Conservation (phyloP, 2,113 vertebrate species). For the Hylia prasina region DNA sequence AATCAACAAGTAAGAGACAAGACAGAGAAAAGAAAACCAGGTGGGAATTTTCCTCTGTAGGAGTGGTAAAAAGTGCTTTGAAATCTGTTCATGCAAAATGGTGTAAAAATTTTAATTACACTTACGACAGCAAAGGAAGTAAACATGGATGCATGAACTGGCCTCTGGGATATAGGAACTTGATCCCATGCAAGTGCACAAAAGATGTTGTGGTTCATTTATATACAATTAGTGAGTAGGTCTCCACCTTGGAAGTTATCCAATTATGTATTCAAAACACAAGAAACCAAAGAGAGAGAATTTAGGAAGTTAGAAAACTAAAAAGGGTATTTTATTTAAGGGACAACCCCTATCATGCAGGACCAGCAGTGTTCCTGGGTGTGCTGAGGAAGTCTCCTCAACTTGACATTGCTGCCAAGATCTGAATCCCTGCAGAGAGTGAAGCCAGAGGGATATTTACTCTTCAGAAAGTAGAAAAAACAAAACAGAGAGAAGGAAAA, state of each 20-base stretch:
- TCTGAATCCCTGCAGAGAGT: background rate
- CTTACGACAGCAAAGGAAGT: background rate
- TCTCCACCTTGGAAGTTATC: background rate
- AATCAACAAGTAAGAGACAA: background rate
- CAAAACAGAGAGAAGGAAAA: background rate
- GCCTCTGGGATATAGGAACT: background rate
- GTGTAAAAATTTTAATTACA: constrained; percentile 5
- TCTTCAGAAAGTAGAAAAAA: background rate
- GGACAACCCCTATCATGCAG: background rate
- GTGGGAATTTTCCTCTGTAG: background rate
- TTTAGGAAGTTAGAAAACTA: background rate
- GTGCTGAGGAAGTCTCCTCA: background rate
- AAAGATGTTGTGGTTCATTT: background rate
- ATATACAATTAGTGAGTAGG: background rate
- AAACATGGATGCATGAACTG: background rate
- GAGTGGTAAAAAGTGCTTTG: constrained; percentile 22
- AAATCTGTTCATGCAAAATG: background rate
- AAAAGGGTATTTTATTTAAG: background rate
- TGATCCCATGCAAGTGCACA: background rate
- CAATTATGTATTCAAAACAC: background rate
- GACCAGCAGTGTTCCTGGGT: background rate
- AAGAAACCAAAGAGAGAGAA: background rate
- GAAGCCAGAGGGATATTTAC: background rate
- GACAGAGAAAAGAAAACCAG: background rate
- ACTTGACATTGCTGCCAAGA: background rate